Base-by-base conservation (phyloP, 1,140 invertebrate genomes). In the Coelopa frigida region DNA sequence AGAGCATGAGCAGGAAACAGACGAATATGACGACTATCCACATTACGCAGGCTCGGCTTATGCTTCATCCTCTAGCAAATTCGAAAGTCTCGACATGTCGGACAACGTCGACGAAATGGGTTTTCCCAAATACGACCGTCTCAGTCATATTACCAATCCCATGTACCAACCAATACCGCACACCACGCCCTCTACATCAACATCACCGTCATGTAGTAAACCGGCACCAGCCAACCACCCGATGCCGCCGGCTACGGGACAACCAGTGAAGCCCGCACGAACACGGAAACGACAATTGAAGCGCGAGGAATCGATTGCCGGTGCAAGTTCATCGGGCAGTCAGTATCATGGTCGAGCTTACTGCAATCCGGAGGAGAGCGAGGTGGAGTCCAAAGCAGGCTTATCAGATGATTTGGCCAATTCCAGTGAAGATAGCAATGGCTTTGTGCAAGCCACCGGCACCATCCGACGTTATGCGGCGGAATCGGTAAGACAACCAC, bases 91-190 rank as follows among this genome's bases (percentile, higher is more conserved):
- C 26, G 76, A 77, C 22, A 77, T 75, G 56, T 76, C 74, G 6
- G 75, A 75, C 49, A 76, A 78, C 55, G 77, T 78, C 43, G 77
- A 79, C 50, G 77, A 79, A 61, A 78, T 77, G 75, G 77, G 76
- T 11, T 79, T 78, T 51, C 76, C 77, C 11, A 62, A 75, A 14
- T 79, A 78, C 35, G 76, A 79, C 59, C 70, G 77, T 26, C 52
- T 78, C 21, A 72, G 76, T 27, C 74, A 77, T 36, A 68, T 69
- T 5, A 67, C 67, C 17, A 70, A 68, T 49, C 61, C 63, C 14
- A 64, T 68, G 52, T 69, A 67, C 44, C 61, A 46, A 41, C 26
- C 39, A 29, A 36, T 41, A 20, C 38, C 23, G 21, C 29, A 41
- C 12, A 27, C 20, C 15, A 22, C 22, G 24, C 14, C 11, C 17